phyloP scores from a whole-genome alignment of 1,140 invertebrate genomes.

The Drosophila kepulauana region DNA sequence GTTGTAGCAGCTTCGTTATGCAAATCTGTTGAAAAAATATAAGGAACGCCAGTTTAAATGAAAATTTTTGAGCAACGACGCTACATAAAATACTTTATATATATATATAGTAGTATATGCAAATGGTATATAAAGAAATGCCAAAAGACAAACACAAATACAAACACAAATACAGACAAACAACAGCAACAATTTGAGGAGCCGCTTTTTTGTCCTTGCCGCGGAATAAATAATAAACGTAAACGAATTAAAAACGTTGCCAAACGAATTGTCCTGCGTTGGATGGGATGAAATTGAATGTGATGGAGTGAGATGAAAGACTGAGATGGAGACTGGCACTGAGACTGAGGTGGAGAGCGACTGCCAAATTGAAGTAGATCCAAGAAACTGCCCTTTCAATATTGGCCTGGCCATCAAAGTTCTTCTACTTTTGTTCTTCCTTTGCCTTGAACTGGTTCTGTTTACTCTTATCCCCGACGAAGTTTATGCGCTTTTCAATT shows the following conservation, averaged over 20 bases:
- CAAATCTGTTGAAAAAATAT: slow-evolving; percentile 57
- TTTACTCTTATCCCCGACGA: slow-evolving; percentile 59
- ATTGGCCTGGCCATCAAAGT: slow-evolving; percentile 55
- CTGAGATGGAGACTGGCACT: too few species aligned
- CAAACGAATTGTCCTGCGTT: slow-evolving; percentile 54
- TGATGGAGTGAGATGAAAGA: too few species aligned
- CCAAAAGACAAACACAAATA: slow-evolving; percentile 63
- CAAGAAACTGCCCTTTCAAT: slow-evolving; percentile 43
- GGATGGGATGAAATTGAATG: not conserved
- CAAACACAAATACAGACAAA: slow-evolving; percentile 70
- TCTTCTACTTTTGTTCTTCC: slow-evolving; percentile 24
- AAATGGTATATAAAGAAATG: slow-evolving; percentile 78
- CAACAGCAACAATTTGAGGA: slow-evolving; percentile 44
- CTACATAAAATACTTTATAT: slow-evolving; percentile 51
- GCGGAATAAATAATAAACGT: slow-evolving; percentile 83
- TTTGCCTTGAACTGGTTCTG: slow-evolving; percentile 50
- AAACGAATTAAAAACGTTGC: slow-evolving; percentile 78
- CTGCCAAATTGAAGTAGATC: slow-evolving; percentile 13
- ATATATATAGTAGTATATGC: slow-evolving; percentile 59
- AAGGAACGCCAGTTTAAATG: slow-evolving; percentile 52
- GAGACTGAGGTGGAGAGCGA: too few species aligned
- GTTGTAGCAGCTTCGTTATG: slow-evolving; percentile 70
- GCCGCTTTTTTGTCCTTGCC: slow-evolving; percentile 42
- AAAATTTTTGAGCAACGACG: slow-evolving; percentile 61
- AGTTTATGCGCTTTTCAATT: slow-evolving; percentile 79